Evolutionary conservation across 2,797 vertebrate species (phyloP).

Genomic region (Coracias cyanogaster): DNA sequence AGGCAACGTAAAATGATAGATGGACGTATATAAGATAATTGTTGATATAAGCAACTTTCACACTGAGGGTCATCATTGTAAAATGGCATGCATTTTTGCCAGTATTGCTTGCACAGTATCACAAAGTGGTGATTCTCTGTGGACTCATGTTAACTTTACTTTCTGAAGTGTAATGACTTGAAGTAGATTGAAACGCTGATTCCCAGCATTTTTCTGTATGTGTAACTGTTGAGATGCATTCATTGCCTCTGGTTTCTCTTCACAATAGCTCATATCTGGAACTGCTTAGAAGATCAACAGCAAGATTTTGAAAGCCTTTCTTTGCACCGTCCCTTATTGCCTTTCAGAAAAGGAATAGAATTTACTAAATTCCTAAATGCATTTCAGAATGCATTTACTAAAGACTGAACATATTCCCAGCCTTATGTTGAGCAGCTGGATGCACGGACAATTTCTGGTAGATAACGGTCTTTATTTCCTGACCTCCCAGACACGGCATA

Average conservation of each 20-base stretch:
- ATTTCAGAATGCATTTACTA: not conserved
- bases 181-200: not conserved
- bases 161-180: not conserved
- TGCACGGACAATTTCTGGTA: not conserved
- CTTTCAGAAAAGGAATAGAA: not conserved
- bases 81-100: not conserved
- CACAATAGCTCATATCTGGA: rapidly evolving
- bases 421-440: not conserved
- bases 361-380: no score
- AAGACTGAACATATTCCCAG: not conserved
- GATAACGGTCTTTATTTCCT: not conserved
- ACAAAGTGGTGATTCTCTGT: not conserved
- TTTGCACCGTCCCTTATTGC: not conserved
- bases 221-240: not conserved
- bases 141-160: not conserved
- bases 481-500: not conserved
- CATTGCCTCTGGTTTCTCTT: not conserved
- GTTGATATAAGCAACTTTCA: not conserved
- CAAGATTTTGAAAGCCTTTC: not conserved
- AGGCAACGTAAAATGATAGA: not conserved
- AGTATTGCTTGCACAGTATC: not conserved
- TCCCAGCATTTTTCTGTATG: not conserved
- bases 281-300: not conserved
- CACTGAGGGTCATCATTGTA: not conserved
- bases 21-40: not conserved